Conservation (phyloP, 2,888 invertebrate genomes). For the Drosophila crucigera region DNA sequence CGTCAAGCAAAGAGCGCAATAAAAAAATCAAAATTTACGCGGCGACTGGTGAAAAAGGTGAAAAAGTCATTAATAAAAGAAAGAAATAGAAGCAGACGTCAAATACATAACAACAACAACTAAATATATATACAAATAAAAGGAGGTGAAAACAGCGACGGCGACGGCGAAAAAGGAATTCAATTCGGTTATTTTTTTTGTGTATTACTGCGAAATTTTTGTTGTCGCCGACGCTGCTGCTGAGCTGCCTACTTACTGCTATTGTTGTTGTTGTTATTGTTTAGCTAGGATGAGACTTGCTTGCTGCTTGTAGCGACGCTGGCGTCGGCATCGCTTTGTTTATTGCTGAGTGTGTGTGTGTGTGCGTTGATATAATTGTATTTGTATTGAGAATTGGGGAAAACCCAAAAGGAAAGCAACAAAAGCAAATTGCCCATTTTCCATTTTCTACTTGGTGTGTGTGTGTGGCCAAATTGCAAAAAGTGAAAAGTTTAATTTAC, state of each 20-base stretch:
- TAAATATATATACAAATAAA: slow-evolving; percentile 47
- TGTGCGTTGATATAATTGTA: slow-evolving; percentile 35
- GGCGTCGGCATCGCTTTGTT: slow-evolving; percentile 61
- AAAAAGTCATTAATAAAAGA: slow-evolving; percentile 74
- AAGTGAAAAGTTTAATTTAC: slow-evolving; percentile 82
- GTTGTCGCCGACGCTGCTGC: slow-evolving; percentile 40
- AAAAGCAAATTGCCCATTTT: slow-evolving; percentile 73
- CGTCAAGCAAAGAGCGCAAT: slow-evolving; percentile 16
- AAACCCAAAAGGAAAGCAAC: slow-evolving; percentile 62
- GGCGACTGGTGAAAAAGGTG: slow-evolving; percentile 69
- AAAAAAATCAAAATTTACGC: slow-evolving; percentile 48
- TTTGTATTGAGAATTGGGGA: slow-evolving; percentile 57
- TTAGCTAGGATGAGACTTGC: slow-evolving; percentile 53
- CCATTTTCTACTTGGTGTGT: slow-evolving; percentile 60
- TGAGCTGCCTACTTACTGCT: slow-evolving; percentile 35
- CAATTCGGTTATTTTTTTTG: slow-evolving; percentile 61
- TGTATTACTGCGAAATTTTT: slow-evolving; percentile 69
- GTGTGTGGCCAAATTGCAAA: slow-evolving; percentile 65
- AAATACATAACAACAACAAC: slow-evolving; percentile 50
- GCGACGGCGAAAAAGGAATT: slow-evolving; percentile 67
- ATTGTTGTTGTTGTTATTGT: slow-evolving; percentile 45
- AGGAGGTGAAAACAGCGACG: slow-evolving; percentile 53
- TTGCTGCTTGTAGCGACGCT: slow-evolving; percentile 47
- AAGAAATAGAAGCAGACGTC: slow-evolving; percentile 56
- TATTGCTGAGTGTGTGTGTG: slow-evolving; percentile 40